Evolutionary conservation across 2,113 vertebrate species (phyloP).

Genomic region (Triplophysa siluroides): DNA sequence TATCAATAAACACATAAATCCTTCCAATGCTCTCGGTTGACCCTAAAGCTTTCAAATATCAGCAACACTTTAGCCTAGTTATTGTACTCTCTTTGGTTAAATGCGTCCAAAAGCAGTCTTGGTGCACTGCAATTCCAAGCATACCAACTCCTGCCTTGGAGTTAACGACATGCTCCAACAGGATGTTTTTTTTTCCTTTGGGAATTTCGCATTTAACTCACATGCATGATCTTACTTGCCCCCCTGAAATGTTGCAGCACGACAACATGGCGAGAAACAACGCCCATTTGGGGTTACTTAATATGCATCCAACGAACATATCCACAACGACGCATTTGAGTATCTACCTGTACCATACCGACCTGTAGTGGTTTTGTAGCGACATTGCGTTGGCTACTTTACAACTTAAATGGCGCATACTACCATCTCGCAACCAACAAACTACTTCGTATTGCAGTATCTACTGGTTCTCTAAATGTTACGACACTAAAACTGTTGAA

Average conservation of each 20-base stretch:
- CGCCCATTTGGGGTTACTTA: not conserved
- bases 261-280: not conserved
- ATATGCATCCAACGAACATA: not conserved
- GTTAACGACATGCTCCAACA: slow-evolving; percentile 80
- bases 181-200: slow-evolving; percentile 60
- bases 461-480: not conserved
- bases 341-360: not conserved
- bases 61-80: slow-evolving; percentile 7
- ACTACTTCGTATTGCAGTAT: not conserved
- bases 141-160: slow-evolving; percentile 79
- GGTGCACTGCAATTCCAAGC: slow-evolving; percentile 68
- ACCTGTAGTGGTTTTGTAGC: not conserved
- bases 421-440: not conserved
- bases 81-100: slow-evolving; percentile 36
- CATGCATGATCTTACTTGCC: slow-evolving; percentile 79
- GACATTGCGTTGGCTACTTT: no score
- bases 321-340: not conserved
- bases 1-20: not conserved
- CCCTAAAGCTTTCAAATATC: not conserved
- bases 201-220: slow-evolving; percentile 68
- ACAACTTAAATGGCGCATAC: not conserved
- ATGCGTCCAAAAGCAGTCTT: slow-evolving; percentile 39
- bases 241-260: slow-evolving; percentile 22
- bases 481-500: not conserved
- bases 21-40: not conserved